Evolutionary conservation across 2,888 invertebrate species (phyloP).

Genomic region (Megamerina dolium): DNA sequence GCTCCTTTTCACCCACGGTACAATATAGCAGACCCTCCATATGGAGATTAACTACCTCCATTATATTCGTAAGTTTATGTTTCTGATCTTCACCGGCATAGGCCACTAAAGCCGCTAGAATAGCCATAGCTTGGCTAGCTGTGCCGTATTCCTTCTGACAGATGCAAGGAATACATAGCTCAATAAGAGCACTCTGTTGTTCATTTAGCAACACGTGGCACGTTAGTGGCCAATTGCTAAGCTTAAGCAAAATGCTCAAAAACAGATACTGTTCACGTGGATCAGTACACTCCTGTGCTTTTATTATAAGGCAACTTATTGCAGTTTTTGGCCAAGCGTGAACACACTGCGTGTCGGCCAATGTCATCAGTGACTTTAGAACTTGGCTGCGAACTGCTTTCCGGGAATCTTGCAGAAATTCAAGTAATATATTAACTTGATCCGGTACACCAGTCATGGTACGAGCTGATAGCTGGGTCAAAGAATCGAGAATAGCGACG

Average conservation of each 20-base stretch:
- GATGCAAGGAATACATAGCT: slow-evolving; percentile 43
- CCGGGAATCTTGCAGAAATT: slow-evolving; percentile 66
- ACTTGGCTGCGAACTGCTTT: slow-evolving; percentile 63
- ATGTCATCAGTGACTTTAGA: slow-evolving; percentile 60
- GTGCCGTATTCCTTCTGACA: slow-evolving; percentile 45
- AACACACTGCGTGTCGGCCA: slow-evolving; percentile 65
- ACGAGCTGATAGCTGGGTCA: slow-evolving; percentile 81
- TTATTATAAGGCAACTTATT: slow-evolving; percentile 38
- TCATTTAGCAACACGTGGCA: slow-evolving; percentile 43
- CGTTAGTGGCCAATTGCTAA: slow-evolving; percentile 46
- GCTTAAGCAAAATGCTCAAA: slow-evolving; percentile 42
- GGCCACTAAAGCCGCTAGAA: slow-evolving; percentile 39
- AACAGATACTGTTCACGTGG: slow-evolving; percentile 45
- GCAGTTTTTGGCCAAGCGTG: slow-evolving; percentile 70
- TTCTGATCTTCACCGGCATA: slow-evolving; percentile 29
- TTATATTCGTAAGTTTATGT: slow-evolving; percentile 32
- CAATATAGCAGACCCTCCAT: slow-evolving; percentile 45
- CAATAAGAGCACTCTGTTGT: slow-evolving; percentile 38
- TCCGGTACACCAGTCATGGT: slow-evolving; percentile 86
- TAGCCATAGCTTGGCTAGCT: slow-evolving; percentile 45
- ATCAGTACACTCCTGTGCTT: slow-evolving; percentile 41
- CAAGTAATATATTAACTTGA: slow-evolving; percentile 65
- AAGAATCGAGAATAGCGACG: slow-evolving; percentile 73
- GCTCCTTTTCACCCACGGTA: slow-evolving; percentile 40
- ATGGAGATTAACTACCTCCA: slow-evolving; percentile 43